phyloP scores from a whole-genome alignment of 1,140 invertebrate genomes.

The Papilio xuthus region DNA sequence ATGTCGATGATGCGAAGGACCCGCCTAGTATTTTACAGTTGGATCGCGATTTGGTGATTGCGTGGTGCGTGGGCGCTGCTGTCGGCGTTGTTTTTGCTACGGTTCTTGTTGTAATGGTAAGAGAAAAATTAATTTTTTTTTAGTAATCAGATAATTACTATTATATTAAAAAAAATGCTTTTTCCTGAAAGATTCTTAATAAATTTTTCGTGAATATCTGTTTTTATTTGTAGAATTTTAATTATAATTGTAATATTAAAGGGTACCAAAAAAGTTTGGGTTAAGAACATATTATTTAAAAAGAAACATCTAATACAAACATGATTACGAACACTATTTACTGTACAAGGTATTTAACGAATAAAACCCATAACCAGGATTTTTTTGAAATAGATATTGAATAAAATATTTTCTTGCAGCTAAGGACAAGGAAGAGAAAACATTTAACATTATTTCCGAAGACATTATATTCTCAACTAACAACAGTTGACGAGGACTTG shows the following conservation, averaged over 20 bases:
- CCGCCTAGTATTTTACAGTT: slow-evolving; percentile 50
- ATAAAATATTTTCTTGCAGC: slow-evolving; percentile 51
- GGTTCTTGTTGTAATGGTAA: slow-evolving; percentile 66
- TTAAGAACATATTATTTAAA: too few relatives aligned
- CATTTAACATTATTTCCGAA: slow-evolving; percentile 60
- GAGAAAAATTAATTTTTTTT: too few relatives aligned
- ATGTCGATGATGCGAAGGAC: slow-evolving; percentile 66
- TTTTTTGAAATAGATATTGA: neutral
- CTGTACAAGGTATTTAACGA: too few relatives aligned
- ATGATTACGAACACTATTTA: too few relatives aligned
- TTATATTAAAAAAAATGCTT: too few relatives aligned
- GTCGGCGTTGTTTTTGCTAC: slow-evolving; percentile 52
- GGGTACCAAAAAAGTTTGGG: too few relatives aligned
- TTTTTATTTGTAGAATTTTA: too few relatives aligned
- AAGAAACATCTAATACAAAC: too few relatives aligned
- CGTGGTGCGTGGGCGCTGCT: slow-evolving; percentile 57
- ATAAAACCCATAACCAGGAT: neutral
- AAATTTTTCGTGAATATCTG: too few relatives aligned
- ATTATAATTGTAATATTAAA: too few relatives aligned
- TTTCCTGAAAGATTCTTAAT: too few relatives aligned
- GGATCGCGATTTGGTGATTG: slow-evolving; percentile 61
- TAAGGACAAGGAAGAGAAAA: slow-evolving; percentile 63
- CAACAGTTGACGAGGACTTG: slow-evolving; percentile 72
- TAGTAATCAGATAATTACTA: too few relatives aligned
- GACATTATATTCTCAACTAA: slow-evolving; percentile 73